Evolutionary conservation across 2,888 invertebrate genomes (phyloP), one percentile per base, ranked within the genome.

Genomic region (Nephrotoma flavescens): DNA sequence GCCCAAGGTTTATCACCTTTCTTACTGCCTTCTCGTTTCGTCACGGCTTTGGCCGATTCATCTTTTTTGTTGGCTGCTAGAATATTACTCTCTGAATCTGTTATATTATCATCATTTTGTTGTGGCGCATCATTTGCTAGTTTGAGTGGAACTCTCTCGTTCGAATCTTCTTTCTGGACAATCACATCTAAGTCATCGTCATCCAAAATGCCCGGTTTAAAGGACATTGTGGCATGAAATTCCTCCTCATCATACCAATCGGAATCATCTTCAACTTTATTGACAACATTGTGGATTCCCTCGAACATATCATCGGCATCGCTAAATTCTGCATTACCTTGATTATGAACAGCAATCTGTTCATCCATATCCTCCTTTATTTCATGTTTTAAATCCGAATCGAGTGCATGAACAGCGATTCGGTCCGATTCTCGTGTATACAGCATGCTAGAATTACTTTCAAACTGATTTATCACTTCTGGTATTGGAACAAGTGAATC

Each of bases 241-340:
- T 47, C 57, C 5, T 85, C 42, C 19, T 41, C 86, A 3, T 41
- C 12, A 83, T 86, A 86, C 86, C 91, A 90, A 87, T 92, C 90
- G 6, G 92, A 91, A 86, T 92, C 92, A 86, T 88, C 88, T 83
- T 89, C 88, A 0, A 92, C 93, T 57, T 92, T 93, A 89, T 94
- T 94, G 88, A 96, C 96, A 12, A 96, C 94, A 88, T 95, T 95
- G 88, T 96, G 94, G 89, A 97, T 96, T 85, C 96, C 96, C 89
- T 95, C 96, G 94, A 97, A 95, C 91, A 97, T 93, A 91, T 97
- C 97, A 90, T 97, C 97, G 0, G 96, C 95, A 89, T 96, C 97
- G 88, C 96, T 96, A 90, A 97, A 97, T 90, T 97, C 97, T 92
- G 93, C 90, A 42, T 84, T 42, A 15, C 86, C 45, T 52, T 88